phyloP scores from a whole-genome alignment of 2,797 vertebrate species.

The Hippopotamyrus pictus region DNA sequence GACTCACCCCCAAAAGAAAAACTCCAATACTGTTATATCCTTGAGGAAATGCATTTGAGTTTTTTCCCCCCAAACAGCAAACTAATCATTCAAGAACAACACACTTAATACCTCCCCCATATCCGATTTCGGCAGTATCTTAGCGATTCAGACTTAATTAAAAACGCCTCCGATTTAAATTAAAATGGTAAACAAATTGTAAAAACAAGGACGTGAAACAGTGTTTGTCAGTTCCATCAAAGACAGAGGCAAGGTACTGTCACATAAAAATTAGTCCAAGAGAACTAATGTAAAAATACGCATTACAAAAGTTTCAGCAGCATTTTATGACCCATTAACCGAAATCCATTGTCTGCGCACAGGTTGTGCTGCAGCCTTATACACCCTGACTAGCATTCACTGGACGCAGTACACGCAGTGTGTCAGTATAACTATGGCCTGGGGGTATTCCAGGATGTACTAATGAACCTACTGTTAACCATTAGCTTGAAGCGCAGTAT shows the following conservation, averaged over 20 bases:
- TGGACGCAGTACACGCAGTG: background rate
- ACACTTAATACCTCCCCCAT: background rate
- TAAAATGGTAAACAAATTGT: background rate
- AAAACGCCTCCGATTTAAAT: background rate
- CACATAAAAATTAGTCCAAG: background rate
- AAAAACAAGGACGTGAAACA: background rate
- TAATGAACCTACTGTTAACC: background rate
- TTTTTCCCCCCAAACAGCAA: background rate
- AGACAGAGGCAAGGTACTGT: background rate
- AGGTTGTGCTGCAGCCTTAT: background rate
- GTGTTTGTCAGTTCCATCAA: background rate
- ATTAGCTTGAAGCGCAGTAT: background rate
- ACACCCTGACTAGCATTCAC: background rate
- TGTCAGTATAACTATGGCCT: background rate
- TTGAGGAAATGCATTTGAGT: background rate
- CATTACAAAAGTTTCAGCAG: background rate
- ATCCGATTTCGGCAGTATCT: background rate
- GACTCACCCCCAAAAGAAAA: background rate
- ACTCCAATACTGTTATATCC: background rate
- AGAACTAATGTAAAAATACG: background rate
- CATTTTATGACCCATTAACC: background rate
- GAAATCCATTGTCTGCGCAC: background rate
- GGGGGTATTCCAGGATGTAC: background rate
- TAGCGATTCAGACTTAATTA: background rate
- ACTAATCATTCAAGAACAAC: background rate